These are phyloP conservation scores for Bufo bufo DNA, from an alignment of 2,113 vertebrate species.

Conservation along the genomic window DNA sequence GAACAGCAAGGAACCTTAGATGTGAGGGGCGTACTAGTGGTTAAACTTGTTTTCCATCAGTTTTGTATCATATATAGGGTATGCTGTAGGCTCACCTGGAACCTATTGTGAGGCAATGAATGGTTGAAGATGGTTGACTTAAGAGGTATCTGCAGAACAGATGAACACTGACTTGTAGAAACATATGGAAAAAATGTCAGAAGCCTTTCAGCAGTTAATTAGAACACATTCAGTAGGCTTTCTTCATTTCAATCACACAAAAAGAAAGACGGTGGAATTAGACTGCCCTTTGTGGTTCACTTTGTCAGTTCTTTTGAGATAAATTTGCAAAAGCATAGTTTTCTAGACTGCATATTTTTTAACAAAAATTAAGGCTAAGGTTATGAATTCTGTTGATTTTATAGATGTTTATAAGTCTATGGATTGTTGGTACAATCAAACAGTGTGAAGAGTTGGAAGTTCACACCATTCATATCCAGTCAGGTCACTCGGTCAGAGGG, in stretches of 20 bases:
- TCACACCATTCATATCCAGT: neutral
- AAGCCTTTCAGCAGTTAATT: slow-evolving; percentile 11
- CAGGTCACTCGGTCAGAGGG: neutral
- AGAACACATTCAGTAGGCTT: neutral
- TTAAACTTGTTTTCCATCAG: neutral
- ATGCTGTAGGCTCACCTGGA: neutral
- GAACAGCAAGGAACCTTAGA: neutral
- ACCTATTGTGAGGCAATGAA: neutral
- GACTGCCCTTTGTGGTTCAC: neutral
- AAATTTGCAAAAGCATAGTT: neutral
- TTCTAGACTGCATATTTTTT: neutral
- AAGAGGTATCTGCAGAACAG: slow-evolving; percentile 13
- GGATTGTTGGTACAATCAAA: neutral
- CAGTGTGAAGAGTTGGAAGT: neutral
- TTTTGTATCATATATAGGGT: neutral
- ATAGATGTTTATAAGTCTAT: neutral
- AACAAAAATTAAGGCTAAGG: neutral
- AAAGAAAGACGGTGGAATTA: neutral
- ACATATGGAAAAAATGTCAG: slow-evolving; percentile 24
- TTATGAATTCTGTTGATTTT: no score
- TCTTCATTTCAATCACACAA: neutral
- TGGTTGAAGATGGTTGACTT: neutral
- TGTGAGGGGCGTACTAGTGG: neutral
- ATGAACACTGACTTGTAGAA: neutral
- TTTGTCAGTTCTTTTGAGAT: neutral